Evolutionary conservation across 1,140 invertebrate genomes (phyloP), one percentile per base, ranked within the genome.

Genomic region (Triops longicaudatus): DNA sequence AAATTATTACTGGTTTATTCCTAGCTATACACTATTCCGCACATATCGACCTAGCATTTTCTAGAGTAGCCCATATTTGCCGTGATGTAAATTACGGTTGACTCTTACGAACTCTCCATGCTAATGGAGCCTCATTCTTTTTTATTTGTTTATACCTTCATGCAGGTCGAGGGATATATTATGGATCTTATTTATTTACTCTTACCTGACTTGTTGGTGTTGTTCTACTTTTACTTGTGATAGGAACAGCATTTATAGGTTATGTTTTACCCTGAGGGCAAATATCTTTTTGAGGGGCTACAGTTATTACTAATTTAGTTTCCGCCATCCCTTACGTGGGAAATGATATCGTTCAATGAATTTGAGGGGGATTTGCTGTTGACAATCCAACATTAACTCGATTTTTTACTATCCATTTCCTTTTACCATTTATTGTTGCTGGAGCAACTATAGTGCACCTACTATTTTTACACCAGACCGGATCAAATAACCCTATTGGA

Each of bases 201-300:
- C 85, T 82, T 7, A 86, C 86, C 4, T 90, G 88, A 88, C 79
- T 84, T 80, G 78, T 84, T 27, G 88, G 88, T 79, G 81, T 88
- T 77, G 82, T 87, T 75, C 87, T 90, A 83, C 82, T 90, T 81
- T 86, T 90, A 80, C 43, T 88, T 82, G 81, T 86, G 77, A 91
- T 91, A 88, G 85, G 77, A 82, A 88, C 88, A 76, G 88, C 88
- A 28, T 91, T 91, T 84, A 82, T 90, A 86, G 88, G 90, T 0
- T 91, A 91, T 86, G 88, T 91, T 3, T 81, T 90, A 81, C 89
- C 88, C 5, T 90, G 89, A 85, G 89, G 88, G 26, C 89, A 91
- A 88, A 91, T 91, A 87, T 90, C 88, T 26, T 90, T 89, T 83
- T 91, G 89, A 87, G 89, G 88, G 71, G 89, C 89, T 10, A 90